Percentiles rank a stretch among this genome's conserved stretches.
phyloP scores from a whole-genome alignment of 1,140 invertebrate genomes.

The Harlomillsia oculata region DNA sequence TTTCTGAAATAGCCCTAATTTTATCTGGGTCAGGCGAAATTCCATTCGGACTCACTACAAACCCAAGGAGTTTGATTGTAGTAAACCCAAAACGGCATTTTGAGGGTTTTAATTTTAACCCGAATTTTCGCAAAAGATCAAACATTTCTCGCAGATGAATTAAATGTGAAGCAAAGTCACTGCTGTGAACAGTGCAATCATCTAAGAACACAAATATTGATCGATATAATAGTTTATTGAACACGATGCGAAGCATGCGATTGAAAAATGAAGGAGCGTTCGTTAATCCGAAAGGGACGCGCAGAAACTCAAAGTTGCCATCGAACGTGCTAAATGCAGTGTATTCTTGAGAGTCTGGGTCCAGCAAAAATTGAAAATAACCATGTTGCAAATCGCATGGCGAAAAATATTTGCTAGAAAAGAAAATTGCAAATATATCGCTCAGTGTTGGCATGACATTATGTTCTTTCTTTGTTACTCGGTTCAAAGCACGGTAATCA shows the following conservation, averaged over 20 bases:
- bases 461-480: background rate
- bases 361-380: conserved; percentile 23
- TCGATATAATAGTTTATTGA: conserved; percentile 4
- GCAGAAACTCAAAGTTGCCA: conserved; percentile 34
- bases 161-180: conserved; percentile 21
- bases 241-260: conserved; percentile 16
- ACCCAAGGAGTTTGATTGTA: conserved; percentile 37
- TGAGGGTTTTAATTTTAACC: conserved; percentile 19
- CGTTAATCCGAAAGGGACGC: conserved; percentile 36
- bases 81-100: conserved; percentile 40
- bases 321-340: conserved; percentile 37
- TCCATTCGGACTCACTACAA: conserved; percentile 28
- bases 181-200: conserved; percentile 20
- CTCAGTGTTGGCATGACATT: conserved; percentile 3
- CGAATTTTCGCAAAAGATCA: conserved; percentile 10
- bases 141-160: conserved; percentile 21
- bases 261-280: conserved; percentile 35
- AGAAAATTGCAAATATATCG: conserved; percentile 9
- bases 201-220: conserved; percentile 23
- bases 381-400: conserved; percentile 9
- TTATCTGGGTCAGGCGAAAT: conserved; percentile 31
- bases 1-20: conserved; percentile 25
- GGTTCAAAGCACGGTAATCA: conserved; percentile 23
- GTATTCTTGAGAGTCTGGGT: conserved; percentile 33
- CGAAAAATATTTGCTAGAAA: background rate